Evolutionary conservation across 2,888 invertebrate genomes (phyloP).

Genomic region (Pristionchus fissidentatus): DNA sequence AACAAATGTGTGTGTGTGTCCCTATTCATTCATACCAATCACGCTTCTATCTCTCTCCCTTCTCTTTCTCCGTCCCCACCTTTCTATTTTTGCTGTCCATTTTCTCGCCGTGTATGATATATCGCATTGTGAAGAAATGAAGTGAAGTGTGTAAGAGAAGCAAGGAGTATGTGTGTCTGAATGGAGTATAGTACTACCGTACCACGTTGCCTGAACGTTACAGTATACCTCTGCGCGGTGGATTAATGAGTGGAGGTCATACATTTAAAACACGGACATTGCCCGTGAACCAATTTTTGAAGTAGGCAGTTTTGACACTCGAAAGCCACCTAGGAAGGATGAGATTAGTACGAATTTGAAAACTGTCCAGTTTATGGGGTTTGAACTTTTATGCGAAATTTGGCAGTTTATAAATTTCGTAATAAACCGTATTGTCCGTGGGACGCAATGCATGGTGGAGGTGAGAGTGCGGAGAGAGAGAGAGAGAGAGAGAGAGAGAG

Average conservation of each 20-base stretch:
- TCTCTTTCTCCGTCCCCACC: not conserved
- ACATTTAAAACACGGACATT: no score
- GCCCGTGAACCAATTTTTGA: no score
- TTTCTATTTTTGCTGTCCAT: not conserved
- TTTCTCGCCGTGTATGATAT: conserved; percentile 36
- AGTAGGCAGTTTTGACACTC: no score
- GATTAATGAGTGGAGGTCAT: no score
- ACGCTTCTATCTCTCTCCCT: not conserved
- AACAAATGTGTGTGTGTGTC: conserved; percentile 12
- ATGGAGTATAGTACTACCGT: not conserved
- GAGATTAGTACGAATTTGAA: no score
- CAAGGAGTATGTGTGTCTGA: not conserved
- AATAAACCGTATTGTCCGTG: no score
- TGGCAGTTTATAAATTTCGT: no score
- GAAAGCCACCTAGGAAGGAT: no score
- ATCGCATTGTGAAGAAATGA: conserved; percentile 46
- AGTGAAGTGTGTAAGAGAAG: conserved; percentile 39
- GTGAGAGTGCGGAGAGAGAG: no score
- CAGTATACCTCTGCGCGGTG: conserved; percentile 1
- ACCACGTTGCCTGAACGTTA: not conserved
- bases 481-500: not conserved
- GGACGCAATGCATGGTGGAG: no score
- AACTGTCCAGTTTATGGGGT: no score
- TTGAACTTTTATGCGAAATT: no score
- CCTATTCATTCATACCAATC: conserved; percentile 14